Percentiles rank a stretch among this genome's conserved stretches.
Evolutionary conservation across 1,140 invertebrate genomes (phyloP).

Genomic region (Harpegnathos saltator): DNA sequence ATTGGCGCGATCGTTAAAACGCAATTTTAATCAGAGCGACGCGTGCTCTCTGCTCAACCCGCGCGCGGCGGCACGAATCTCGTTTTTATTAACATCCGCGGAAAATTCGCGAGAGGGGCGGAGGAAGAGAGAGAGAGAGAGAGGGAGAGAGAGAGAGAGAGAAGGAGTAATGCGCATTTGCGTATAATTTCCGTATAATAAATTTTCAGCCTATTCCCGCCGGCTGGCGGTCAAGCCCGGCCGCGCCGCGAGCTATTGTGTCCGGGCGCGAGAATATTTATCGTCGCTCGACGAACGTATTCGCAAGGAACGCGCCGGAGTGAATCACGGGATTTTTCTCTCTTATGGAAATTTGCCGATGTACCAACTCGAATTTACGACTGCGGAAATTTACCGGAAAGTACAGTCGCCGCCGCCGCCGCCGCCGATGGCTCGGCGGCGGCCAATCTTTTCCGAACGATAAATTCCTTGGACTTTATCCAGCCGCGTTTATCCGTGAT

Average conservation of each 20-base stretch:
- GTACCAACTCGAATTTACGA: conserved; percentile 64
- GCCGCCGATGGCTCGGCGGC: conserved; percentile 19
- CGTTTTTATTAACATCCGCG: background rate
- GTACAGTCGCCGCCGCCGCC: background rate
- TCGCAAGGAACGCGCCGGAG: conserved; percentile 14
- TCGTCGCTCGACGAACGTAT: conserved; percentile 17
- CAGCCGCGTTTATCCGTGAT: conserved; percentile 72
- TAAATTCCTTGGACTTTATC: conserved; percentile 76
- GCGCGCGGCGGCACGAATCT: background rate
- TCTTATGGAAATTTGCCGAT: conserved; percentile 72
- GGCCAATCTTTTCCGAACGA: conserved; percentile 68
- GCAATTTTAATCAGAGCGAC: conserved; percentile 2
- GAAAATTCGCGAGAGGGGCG: background rate
- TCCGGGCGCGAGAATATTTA: conserved; percentile 26
- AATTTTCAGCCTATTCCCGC: conserved; percentile 19
- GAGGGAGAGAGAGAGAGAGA: too few relatives aligned
- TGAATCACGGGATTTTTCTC: conserved; percentile 52
- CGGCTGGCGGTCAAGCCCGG: conserved; percentile 19
- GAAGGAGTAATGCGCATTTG: background rate
- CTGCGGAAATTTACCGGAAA: conserved; percentile 65
- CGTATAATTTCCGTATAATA: conserved; percentile 24
- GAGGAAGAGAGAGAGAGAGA: too few relatives aligned
- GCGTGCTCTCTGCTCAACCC: background rate
- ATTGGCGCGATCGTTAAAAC: background rate
- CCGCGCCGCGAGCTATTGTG: conserved; percentile 30